phyloP scores from a whole-genome alignment of 2,113 vertebrate species.

The Azemiops feae region DNA sequence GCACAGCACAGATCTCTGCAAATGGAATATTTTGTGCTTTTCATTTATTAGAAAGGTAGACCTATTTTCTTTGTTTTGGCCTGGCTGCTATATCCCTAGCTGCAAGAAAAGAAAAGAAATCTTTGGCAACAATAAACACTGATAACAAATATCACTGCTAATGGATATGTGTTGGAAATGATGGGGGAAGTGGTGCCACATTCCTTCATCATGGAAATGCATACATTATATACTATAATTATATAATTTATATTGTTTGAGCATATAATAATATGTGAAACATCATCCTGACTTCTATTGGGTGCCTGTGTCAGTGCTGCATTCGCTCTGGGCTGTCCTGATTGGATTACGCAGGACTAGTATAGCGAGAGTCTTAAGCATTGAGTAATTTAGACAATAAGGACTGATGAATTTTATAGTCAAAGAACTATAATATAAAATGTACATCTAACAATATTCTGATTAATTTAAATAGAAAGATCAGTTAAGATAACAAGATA shows the following conservation, averaged over 20 bases:
- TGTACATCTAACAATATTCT: background rate
- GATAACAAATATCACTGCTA: background rate
- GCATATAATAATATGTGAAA: background rate
- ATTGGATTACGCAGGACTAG: background rate
- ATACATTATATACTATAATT: background rate
- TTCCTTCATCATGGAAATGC: background rate
- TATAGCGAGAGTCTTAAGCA: background rate
- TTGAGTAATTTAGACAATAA: background rate
- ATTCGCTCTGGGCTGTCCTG: background rate
- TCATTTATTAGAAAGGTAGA: background rate
- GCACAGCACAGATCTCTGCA: background rate
- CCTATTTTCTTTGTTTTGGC: background rate
- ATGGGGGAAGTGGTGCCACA: background rate
- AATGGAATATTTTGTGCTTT: background rate
- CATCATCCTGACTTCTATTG: background rate
- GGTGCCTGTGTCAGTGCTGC: background rate
- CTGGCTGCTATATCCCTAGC: background rate
- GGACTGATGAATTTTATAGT: background rate
- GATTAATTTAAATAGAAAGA: background rate
- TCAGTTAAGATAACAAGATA: background rate
- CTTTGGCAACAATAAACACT: background rate
- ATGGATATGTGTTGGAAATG: background rate
- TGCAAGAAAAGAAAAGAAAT: background rate
- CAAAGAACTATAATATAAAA: background rate
- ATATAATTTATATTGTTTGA: background rate